Base-by-base conservation (phyloP, 2,113 vertebrate genomes). In the Ascaphus truei region DNA sequence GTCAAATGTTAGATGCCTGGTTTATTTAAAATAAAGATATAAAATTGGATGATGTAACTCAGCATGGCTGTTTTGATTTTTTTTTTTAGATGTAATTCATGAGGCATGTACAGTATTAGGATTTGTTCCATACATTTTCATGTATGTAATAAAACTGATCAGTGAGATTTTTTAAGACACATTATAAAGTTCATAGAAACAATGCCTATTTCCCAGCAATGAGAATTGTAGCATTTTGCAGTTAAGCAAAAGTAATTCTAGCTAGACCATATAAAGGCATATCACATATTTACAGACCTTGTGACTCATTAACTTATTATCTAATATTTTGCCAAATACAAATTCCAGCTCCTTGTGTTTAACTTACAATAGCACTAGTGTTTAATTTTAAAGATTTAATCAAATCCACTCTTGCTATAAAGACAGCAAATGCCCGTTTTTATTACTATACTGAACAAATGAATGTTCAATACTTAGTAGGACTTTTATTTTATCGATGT, bases 341-440 rank as follows among this genome's bases (percentile, higher is more conserved):
- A 79, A 84, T 77, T 76, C 73, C 61, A 81, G 39, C 75, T 77
- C 65, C 74, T 80, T 77, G 68, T 77, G 77, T 83, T 76, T 75
- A 83, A 80, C 72, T 81, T 86, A 81, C 73, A 84, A 81, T 79
- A 83, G 76, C 76, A 77, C 75, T 73, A 79, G 73, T 76, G 66
- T 79, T 84, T 89, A 85, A 84, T 85, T 83, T 77, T 83, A 77
- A 73, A 77, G 72, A 78, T 75, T 83, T 83, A 79, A 87, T 86
- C 81, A 83, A 84, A 84, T 78, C 75, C 76, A 73, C 77, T 66
- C 78, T 88, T 85, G 82, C 80, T 83, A 84, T 77, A 86, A 87
- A 81, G 78, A 81, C 82, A 83, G 77, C 76, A 81, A 82, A 81
- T 77, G 71, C 71, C 50, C 62, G 74, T 29, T 80, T 90, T 91